Conservation (phyloP, 2,888 invertebrate species). For the Gortyna flavago region DNA sequence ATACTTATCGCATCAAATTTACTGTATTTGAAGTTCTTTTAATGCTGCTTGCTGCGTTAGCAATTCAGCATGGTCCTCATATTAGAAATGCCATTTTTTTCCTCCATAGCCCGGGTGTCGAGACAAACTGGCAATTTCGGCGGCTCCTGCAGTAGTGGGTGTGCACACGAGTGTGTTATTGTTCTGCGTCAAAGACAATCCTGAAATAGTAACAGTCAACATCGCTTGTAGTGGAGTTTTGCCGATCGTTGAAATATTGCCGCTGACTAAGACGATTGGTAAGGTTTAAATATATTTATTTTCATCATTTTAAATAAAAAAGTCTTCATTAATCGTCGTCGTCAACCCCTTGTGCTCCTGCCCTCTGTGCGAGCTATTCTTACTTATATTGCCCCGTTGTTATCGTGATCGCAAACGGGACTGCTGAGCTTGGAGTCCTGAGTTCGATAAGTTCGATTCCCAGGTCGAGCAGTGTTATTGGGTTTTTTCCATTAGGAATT, state of each 20-base stretch:
- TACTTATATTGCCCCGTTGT: background rate
- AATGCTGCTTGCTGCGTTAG: background rate
- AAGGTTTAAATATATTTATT: conserved; percentile 41
- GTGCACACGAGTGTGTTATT: conserved; percentile 77
- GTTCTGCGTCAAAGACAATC: conserved; percentile 90
- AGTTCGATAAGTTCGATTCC: background rate
- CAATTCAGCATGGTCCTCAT: background rate
- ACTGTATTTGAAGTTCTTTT: background rate
- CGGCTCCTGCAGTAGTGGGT: conserved; percentile 83
- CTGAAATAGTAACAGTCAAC: conserved; percentile 87
- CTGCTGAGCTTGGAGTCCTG: background rate
- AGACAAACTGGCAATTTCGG: conserved; percentile 80
- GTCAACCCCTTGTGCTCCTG: background rate
- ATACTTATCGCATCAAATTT: background rate
- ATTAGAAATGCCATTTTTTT: background rate
- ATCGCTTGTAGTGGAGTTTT: conserved; percentile 88
- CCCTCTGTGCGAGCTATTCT: background rate
- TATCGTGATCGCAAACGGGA: background rate
- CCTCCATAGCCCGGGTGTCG: conserved; percentile 81
- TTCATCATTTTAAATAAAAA: background rate
- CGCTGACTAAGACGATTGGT: conserved; percentile 83
- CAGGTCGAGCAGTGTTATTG: background rate
- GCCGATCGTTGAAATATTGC: conserved; percentile 87
- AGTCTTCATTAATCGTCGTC: background rate
- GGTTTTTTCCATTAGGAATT: background rate